Conservation (phyloP, 2,113 vertebrate species). For the Myrmecobius fasciatus region DNA sequence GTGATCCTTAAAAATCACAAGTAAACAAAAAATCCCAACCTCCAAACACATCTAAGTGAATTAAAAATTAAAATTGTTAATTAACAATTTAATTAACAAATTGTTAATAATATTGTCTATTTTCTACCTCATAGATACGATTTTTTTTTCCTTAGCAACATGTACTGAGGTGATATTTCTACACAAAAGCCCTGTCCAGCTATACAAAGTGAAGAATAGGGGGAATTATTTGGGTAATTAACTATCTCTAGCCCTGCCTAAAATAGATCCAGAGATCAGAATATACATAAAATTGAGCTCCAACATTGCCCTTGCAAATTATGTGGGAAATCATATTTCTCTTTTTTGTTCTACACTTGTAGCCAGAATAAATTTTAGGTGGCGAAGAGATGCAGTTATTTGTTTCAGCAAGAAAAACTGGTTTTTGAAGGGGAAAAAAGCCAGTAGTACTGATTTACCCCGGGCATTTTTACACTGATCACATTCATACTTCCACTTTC, state of each 20-base stretch:
- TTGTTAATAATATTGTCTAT: not conserved
- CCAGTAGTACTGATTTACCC: not conserved
- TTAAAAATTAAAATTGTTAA: conserved; percentile 30
- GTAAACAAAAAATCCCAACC: not conserved
- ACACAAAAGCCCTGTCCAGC: conserved; percentile 27
- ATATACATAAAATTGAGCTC: conserved; percentile 26
- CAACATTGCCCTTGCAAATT: not conserved
- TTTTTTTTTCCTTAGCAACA: conserved; percentile 4
- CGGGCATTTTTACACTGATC: not conserved
- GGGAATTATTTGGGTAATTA: not conserved
- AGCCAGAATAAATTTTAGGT: not conserved
- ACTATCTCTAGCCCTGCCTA: not conserved
- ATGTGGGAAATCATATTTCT: conserved; percentile 40
- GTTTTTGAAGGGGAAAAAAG: not conserved
- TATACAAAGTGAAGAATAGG: conserved; percentile 19
- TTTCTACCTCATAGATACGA: conserved; percentile 25
- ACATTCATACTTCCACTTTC: not conserved
- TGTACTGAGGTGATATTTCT: not conserved
- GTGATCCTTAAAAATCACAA: conserved; percentile 24
- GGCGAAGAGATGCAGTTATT: not conserved
- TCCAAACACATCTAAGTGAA: not conserved
- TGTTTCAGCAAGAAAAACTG: not conserved
- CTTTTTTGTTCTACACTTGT: not conserved
- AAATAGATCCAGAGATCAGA: not conserved
- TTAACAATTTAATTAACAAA: too few relatives aligned